Evolutionary conservation across 2,797 vertebrate species (phyloP), one percentile per base, ranked within the genome.

Genomic region (Clamator glandarius): DNA sequence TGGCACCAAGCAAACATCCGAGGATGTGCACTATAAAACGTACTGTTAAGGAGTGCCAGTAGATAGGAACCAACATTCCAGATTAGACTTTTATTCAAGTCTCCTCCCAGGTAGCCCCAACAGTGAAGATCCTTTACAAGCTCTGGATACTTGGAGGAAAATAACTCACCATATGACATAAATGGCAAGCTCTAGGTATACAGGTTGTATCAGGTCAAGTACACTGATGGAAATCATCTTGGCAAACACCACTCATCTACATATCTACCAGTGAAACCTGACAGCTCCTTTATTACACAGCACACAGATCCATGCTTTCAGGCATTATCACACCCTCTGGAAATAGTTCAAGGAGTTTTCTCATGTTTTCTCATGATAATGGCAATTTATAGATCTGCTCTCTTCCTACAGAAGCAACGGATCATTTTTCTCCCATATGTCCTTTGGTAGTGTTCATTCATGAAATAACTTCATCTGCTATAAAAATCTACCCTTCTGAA

Each of bases 321-420:
- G 76, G 33, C 36, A 67, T 41, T 67, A 41, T 29, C 50, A 77
- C 3, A 2, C 8, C 8, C 50, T 85, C 64, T 83, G 31, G 63
- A 85, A 93, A 63, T 1, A 79, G 28, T 44, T 82, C 26, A 70
- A 87, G 63, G 82, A 87, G 50, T n/a, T n/a, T n/a, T n/a, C n/a
- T n/a, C n/a, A n/a, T 31, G 15, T 44, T 87, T 82, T 67, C 31
- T 94, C 20, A 4, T 52, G 15, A 11, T 73, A 63, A 70, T 28
- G 17, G 50, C 63, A 2, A 0, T 28, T 79, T 73, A 81, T 4
- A 25, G 61, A 69, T 14, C 42, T 41, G n/a, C 36, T 84, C 26
- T 58, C 23, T 66, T 92, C 41, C 52, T 69, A 24, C 0, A 0
- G 77, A 90, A 92, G 19, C 12, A 73, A 70, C 23, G 20, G 12